Base-by-base conservation (phyloP, 2,888 invertebrate species). In the Aphidoletes aphidimyza region DNA sequence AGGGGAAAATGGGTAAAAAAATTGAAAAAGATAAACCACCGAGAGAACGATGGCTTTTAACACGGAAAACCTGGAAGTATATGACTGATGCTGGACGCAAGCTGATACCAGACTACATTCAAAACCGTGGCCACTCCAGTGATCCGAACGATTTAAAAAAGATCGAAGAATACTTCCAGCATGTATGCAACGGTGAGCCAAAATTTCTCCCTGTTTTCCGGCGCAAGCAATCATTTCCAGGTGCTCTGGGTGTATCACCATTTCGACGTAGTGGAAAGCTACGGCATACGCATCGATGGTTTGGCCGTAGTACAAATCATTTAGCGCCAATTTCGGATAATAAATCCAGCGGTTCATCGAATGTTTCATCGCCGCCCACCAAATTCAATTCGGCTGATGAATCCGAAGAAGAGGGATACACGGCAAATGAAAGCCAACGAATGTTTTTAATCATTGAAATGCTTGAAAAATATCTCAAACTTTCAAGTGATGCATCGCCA, bases 1-100 rank as follows among this genome's bases (percentile, higher is more conserved):
- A 81, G 81, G 11, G 8, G 1, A 81, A 81, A 81, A n/a, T 36
- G 37, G 37, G n/a, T 0, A 81, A 81, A n/a, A 81, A 81, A 84
- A 36, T 36, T 19, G 84, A 81, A n/a, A 81, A 81, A n/a, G 81
- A 81, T 37, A 54, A 47, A 45, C 85, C 92, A 0, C 88, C 89
- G 84, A 94, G 94, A 88, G 96, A 96, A 90, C 92, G 96, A 89
- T 97, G 96, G 96, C 91, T 96, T 85, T 92, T 96, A 85, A 96
- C 96, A 81, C 91, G 96, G 85, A 96, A 97, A 90, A 96, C 96
- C 83, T 96, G 96, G 96, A 92, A 95, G 87, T 96, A 96, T 90
- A 97, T 97, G 96, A 93, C 96, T n/a, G 96, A 96, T 87, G 96
- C 96, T 42, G 96, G 96, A 81, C 93, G 95, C 85, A 94, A 95